Evolutionary conservation across 2,797 vertebrate genomes (phyloP).

Genomic region (Pelobates cultripes): DNA sequence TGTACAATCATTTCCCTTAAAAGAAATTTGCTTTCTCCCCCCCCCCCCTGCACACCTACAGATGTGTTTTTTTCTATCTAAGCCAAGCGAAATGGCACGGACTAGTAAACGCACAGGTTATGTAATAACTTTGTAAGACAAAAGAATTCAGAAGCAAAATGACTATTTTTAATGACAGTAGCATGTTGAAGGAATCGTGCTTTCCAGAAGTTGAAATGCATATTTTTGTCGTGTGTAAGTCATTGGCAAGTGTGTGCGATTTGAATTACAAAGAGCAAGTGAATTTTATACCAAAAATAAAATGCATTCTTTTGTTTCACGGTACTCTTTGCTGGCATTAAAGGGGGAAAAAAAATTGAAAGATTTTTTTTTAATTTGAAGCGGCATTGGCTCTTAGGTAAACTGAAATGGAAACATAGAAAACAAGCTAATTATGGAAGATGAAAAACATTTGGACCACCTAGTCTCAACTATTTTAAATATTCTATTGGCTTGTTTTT

Average conservation of each 20-base stretch:
- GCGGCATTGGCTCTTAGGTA: constrained; percentile 2
- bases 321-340: constrained; percentile 28
- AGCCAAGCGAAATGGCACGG: constrained; percentile 22
- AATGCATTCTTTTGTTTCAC: constrained; percentile 21
- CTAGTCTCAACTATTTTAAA: constrained; percentile 11
- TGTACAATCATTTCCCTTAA: constrained; percentile 31
- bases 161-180: not conserved
- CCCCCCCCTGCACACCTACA: constrained; percentile 1
- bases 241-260: constrained; percentile 37
- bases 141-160: constrained; percentile 13
- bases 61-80: constrained; percentile 15
- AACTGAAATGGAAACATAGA: constrained; percentile 13
- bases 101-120: constrained; percentile 29
- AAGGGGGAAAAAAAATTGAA: not conserved
- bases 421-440: constrained; percentile 5
- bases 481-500: not conserved
- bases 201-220: constrained; percentile 19
- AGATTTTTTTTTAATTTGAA: not conserved
- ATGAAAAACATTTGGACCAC: constrained; percentile 45
- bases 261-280: constrained; percentile 38
- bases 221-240: constrained; percentile 40
- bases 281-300: constrained; percentile 30
- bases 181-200: not conserved
- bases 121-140: constrained; percentile 35
- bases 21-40: constrained; percentile 25